A percentile compares a stretch with the other conserved stretches of the same genome.
Conservation (phyloP, 2,888 invertebrate species). For the Aspidiotus rigidus region DNA sequence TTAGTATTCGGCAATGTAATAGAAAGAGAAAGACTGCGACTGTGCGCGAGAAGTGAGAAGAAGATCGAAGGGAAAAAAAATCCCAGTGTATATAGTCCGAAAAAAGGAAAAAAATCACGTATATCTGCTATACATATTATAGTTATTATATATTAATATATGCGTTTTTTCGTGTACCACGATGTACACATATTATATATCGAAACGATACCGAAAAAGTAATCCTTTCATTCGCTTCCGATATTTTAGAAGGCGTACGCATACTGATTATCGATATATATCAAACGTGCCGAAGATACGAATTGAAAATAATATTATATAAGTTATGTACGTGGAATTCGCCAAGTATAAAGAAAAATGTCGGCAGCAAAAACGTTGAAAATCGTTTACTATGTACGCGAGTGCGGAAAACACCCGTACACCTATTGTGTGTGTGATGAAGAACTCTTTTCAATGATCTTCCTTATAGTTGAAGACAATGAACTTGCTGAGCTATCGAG, state of each 20-base stretch:
- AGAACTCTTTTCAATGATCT: too few species aligned
- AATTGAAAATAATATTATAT: too few species aligned
- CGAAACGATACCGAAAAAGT: background rate
- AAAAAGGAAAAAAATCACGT: background rate
- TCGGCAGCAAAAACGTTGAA: too few species aligned
- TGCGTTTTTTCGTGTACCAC: background rate
- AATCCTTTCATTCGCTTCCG: constrained; percentile 4
- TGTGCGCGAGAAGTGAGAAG: background rate
- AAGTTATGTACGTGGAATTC: too few species aligned
- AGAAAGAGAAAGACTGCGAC: background rate
- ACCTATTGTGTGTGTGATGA: too few species aligned
- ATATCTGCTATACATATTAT: background rate
- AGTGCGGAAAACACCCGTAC: too few species aligned
- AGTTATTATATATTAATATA: constrained; percentile 4
- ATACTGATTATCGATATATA: constrained; percentile 2
- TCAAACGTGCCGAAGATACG: too few species aligned
- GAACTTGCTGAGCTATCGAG: too few species aligned
- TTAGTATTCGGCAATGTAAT: background rate
- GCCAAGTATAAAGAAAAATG: too few species aligned
- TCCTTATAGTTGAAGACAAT: too few species aligned
- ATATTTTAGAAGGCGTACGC: background rate
- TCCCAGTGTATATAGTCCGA: background rate
- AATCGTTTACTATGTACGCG: too few species aligned
- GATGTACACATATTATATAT: background rate
- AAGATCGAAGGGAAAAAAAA: background rate